Conservation (phyloP, 2,888 invertebrate species). For the Erebia aethiops region DNA sequence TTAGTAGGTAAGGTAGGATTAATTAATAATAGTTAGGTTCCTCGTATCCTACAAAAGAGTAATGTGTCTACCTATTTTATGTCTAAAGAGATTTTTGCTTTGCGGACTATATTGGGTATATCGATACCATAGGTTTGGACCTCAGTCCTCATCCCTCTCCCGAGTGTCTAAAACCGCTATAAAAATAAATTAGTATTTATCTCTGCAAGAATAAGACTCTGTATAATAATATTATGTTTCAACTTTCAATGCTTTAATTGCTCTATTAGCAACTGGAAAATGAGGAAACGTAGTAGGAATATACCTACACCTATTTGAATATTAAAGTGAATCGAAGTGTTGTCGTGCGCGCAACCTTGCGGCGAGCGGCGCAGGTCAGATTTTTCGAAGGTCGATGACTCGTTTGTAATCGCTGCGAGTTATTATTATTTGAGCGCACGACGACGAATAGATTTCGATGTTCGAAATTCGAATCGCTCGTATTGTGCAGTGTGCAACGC, state of each 20-base stretch:
- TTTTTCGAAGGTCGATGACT: slow-evolving; percentile 83
- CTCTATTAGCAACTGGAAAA: slow-evolving; percentile 11
- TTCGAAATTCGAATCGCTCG: slow-evolving; percentile 35
- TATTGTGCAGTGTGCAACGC: slow-evolving; percentile 37
- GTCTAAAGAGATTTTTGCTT: too few relatives aligned
- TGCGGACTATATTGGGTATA: too few relatives aligned
- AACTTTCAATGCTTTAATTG: background rate
- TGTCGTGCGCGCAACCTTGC: slow-evolving; percentile 71
- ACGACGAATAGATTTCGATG: slow-evolving; percentile 50
- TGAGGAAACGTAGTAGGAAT: slow-evolving; percentile 15
- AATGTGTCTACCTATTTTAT: too few relatives aligned
- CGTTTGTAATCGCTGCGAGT: slow-evolving; percentile 67
- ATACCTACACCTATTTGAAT: slow-evolving; percentile 18
- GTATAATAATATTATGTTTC: too few relatives aligned
- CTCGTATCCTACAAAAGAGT: too few relatives aligned
- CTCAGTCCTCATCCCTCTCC: too few relatives aligned
- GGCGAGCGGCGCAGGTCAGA: slow-evolving; percentile 77
- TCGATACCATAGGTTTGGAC: too few relatives aligned
- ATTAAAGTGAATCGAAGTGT: slow-evolving; percentile 33
- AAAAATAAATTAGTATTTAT: too few relatives aligned
- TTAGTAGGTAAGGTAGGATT: too few relatives aligned
- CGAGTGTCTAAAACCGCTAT: too few relatives aligned
- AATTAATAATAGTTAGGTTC: too few relatives aligned
- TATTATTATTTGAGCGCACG: slow-evolving; percentile 74
- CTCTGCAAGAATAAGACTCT: too few relatives aligned